Conservation (phyloP, 2,888 invertebrate species). For the Apamea epomidion region DNA sequence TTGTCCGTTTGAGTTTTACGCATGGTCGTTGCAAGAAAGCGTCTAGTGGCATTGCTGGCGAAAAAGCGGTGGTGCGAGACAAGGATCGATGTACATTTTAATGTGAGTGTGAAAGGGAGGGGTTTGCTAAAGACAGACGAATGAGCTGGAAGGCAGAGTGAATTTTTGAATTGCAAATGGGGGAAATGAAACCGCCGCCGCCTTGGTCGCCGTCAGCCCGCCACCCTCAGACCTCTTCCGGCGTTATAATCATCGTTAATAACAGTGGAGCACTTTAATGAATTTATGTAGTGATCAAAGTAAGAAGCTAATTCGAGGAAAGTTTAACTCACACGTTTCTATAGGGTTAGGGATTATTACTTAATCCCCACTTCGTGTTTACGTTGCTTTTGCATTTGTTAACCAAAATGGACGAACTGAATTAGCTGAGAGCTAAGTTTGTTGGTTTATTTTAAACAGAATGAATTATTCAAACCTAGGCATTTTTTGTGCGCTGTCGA, state of each 20-base stretch:
- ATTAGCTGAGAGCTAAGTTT: slow-evolving; percentile 63
- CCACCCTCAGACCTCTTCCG: slow-evolving; percentile 82
- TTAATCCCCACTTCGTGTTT: slow-evolving; percentile 66
- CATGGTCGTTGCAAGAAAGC: slow-evolving; percentile 78
- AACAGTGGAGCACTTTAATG: slow-evolving; percentile 86
- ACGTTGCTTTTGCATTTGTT: slow-evolving; percentile 68
- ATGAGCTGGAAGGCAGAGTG: slow-evolving; percentile 77
- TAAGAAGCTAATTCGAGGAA: slow-evolving; percentile 74
- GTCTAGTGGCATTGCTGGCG: slow-evolving; percentile 75
- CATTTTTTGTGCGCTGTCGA: slow-evolving; percentile 44
- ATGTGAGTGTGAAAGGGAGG: slow-evolving; percentile 73
- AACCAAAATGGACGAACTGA: slow-evolving; percentile 68
- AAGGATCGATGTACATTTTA: slow-evolving; percentile 69
- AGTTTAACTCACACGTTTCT: slow-evolving; percentile 47
- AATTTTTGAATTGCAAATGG: slow-evolving; percentile 90
- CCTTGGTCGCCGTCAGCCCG: slow-evolving; percentile 78
- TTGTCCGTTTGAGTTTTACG: slow-evolving; percentile 77
- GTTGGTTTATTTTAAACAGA: slow-evolving; percentile 33
- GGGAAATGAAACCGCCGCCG: slow-evolving; percentile 85
- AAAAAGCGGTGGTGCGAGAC: slow-evolving; percentile 75
- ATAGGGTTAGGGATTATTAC: slow-evolving; percentile 49
- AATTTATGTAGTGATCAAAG: slow-evolving; percentile 87
- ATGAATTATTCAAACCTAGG: slow-evolving; percentile 57
- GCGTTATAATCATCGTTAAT: slow-evolving; percentile 87
- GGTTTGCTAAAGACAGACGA: slow-evolving; percentile 71